phyloP scores from a whole-genome alignment of 2,797 vertebrate species.

The Sebastes itinus region DNA sequence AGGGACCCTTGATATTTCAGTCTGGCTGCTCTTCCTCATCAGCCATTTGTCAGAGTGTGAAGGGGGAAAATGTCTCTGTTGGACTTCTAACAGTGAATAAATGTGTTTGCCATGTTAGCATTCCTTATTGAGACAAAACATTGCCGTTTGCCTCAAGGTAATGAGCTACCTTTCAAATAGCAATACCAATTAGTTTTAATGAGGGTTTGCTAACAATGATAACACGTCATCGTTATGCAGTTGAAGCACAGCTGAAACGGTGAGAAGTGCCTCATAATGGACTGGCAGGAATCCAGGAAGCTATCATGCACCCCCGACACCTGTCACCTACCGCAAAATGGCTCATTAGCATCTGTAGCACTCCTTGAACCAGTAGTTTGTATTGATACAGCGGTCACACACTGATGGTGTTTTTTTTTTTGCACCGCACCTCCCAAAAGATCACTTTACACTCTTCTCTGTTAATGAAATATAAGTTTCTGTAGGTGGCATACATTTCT shows the following conservation, averaged over 20 bases:
- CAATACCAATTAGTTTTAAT: constrained; percentile 76
- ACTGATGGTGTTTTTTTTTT: neutral
- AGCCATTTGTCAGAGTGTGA: constrained; percentile 38
- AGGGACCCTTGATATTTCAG: constrained; percentile 36
- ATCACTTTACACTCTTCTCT: constrained; percentile 1
- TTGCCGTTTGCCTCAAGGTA: constrained; percentile 58
- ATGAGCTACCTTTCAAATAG: constrained; percentile 69
- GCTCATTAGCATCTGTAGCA: constrained; percentile 57
- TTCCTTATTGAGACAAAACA: constrained; percentile 70
- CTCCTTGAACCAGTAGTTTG: constrained; percentile 28
- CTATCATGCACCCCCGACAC: constrained; percentile 54
- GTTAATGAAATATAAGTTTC: constrained; percentile 33
- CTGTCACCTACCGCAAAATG: constrained; percentile 49
- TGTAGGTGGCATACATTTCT: constrained; percentile 39
- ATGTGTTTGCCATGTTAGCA: constrained; percentile 50
- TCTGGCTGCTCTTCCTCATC: constrained; percentile 21
- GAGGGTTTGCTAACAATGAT: constrained; percentile 68
- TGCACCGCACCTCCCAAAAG: constrained; percentile 14
- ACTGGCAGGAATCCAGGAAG: constrained; percentile 61
- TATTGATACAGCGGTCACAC: neutral
- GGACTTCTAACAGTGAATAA: constrained; percentile 40
- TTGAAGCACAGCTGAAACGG: constrained; percentile 48
- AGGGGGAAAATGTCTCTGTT: constrained; percentile 17
- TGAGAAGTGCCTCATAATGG: constrained; percentile 58
- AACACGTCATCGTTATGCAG: constrained; percentile 51